A percentile compares a stretch with the other conserved stretches of the same genome.
Evolutionary conservation across 2,113 vertebrate species (phyloP).

Genomic region (Ceyx cyanopectus): DNA sequence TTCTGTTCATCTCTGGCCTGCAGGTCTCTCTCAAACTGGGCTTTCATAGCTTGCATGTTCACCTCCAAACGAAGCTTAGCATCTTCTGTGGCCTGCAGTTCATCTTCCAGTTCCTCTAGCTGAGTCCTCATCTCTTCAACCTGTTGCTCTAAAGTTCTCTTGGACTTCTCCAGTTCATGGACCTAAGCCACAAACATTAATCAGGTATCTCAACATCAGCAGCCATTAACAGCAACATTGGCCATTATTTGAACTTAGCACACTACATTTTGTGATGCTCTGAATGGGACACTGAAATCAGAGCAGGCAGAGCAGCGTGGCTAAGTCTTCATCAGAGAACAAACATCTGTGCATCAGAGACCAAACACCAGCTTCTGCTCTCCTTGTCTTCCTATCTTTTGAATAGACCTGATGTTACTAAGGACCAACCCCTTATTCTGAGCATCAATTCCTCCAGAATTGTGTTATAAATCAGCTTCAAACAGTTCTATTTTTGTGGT

Average conservation of each 20-base stretch:
- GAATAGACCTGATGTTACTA: not conserved
- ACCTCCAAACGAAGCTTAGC: conserved; percentile 96
- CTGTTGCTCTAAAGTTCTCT: conserved; percentile 94
- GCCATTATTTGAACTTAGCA: not conserved
- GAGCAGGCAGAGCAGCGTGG: not conserved
- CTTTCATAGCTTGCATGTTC: conserved; percentile 99
- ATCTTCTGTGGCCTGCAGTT: conserved; percentile 96
- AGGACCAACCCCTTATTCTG: not conserved
- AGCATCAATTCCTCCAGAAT: not conserved
- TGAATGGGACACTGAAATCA: not conserved
- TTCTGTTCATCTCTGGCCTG: conserved; percentile 93
- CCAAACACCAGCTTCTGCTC: not conserved
- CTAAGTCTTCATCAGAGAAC: not conserved
- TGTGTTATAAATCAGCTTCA: not conserved
- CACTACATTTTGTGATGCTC: not conserved
- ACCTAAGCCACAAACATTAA: conserved; percentile 73
- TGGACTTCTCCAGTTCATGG: conserved; percentile 97
- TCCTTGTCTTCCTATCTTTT: not conserved
- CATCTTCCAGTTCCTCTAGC: conserved; percentile 96
- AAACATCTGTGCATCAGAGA: not conserved
- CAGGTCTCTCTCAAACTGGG: conserved; percentile 95
- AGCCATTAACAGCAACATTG: not conserved
- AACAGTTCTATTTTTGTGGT: not conserved
- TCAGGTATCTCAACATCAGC: not conserved
- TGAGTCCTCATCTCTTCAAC: conserved; percentile 97